Conservation (phyloP, 2,797 vertebrate species). For the Girardinus metallicus region DNA sequence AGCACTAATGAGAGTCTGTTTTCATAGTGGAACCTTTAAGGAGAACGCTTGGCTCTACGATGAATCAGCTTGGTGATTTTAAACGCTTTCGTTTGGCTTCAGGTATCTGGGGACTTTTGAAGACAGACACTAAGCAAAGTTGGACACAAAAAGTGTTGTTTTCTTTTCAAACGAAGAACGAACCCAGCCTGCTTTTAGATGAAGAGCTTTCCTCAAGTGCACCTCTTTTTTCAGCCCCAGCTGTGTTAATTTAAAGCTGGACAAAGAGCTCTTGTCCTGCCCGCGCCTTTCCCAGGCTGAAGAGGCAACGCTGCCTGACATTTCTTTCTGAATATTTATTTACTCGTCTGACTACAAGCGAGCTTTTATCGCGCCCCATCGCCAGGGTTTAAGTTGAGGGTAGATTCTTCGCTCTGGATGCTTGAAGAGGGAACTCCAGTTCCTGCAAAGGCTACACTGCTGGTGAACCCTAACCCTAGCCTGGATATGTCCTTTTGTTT, state of each 20-base stretch:
- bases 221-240: constrained; percentile 55
- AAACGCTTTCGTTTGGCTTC: neutral
- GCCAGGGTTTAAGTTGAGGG: constrained; percentile 33
- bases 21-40: neutral
- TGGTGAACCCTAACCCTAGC: neutral
- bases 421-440: constrained; percentile 20
- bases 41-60: neutral
- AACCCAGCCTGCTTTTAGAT: constrained; percentile 23
- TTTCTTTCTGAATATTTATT: constrained; percentile 75
- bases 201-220: constrained; percentile 52
- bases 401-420: constrained; percentile 34
- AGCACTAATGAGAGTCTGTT: neutral
- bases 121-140: neutral
- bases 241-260: constrained; percentile 57
- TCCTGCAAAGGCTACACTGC: constrained; percentile 14
- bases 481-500: neutral
- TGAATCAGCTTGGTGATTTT: neutral
- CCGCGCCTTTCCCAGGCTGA: constrained; percentile 78
- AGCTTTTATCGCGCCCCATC: constrained; percentile 53
- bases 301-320: constrained; percentile 67
- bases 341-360: constrained; percentile 58
- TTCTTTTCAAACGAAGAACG: constrained; percentile 21
- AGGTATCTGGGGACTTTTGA: neutral
- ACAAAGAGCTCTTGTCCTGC: constrained; percentile 76
- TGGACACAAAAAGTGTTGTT: neutral